Percentiles rank a stretch among this genome's conserved stretches.
Evolutionary conservation across 37 sponge, comb jelly and placozoan genomes (phyloP).

Genomic region (Crambe crambe): DNA sequence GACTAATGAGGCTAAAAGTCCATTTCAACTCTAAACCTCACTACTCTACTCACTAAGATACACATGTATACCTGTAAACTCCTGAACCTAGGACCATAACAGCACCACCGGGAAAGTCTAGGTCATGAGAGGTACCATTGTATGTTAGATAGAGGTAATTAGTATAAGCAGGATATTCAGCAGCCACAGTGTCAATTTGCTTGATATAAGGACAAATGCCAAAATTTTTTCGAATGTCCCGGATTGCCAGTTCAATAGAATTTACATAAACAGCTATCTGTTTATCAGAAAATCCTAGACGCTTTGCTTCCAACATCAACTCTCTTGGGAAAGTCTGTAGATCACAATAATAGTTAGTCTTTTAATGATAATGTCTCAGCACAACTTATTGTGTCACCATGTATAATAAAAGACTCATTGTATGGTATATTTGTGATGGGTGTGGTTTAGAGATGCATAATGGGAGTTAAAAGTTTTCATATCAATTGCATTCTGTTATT

Average conservation of each 20-base stretch:
- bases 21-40: no score
- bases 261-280: conserved; percentile 89
- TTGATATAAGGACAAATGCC: conserved; percentile 84
- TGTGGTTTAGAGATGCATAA: no score
- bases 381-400: no score
- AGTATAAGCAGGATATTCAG: conserved; percentile 96
- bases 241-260: conserved; percentile 69
- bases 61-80: conserved; percentile 68
- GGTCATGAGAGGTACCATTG: conserved; percentile 84
- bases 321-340: conserved; percentile 21
- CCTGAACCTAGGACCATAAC: conserved; percentile 96
- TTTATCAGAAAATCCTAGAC: conserved; percentile 93
- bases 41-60: no score
- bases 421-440: no score
- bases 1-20: no score
- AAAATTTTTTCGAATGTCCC: conserved; percentile 62
- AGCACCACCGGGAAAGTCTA: conserved; percentile 77
- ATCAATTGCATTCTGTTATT: no score
- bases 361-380: no score
- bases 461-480: no score
- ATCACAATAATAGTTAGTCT: neutral
- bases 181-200: conserved; percentile 98
- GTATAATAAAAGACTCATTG: no score
- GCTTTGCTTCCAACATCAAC: conserved; percentile 80
- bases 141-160: conserved; percentile 99